These are phyloP conservation scores for Ametastegia equiseti DNA, from an alignment of 2,888 invertebrate species.

Conservation along the genomic window DNA sequence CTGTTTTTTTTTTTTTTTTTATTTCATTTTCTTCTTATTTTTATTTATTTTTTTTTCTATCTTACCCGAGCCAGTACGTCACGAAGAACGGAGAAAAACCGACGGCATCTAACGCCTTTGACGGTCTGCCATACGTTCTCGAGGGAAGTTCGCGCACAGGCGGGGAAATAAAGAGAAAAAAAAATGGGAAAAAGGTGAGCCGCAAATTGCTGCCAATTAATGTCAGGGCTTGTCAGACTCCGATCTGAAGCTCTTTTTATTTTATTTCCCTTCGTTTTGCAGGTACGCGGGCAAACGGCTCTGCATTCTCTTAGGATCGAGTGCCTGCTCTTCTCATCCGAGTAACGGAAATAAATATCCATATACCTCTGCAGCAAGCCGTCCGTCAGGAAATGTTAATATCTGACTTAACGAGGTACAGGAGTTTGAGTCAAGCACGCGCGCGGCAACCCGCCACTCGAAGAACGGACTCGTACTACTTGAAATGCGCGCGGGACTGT, in stretches of 20 bases:
- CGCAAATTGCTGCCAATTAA: neutral
- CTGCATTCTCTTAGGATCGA: no score
- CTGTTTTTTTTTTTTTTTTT: neutral
- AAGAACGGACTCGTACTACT: constrained; percentile 15
- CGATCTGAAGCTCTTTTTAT: no score
- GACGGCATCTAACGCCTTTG: neutral
- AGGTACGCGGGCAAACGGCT: no score
- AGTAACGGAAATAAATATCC: no score
- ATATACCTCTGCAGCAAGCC: no score
- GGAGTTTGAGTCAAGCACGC: neutral
- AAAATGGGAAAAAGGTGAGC: neutral
- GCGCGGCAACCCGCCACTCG: neutral
- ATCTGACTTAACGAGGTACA: neutral
- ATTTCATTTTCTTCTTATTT: neutral
- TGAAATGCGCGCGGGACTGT: neutral
- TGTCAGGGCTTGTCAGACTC: neutral
- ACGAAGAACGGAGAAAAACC: neutral
- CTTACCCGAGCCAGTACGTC: neutral
- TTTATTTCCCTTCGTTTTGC: no score
- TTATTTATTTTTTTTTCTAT: neutral
- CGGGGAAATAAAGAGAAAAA: neutral
- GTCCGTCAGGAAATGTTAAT: no score
- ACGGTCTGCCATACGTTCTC: neutral
- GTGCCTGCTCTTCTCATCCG: no score
- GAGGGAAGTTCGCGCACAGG: neutral